These are phyloP conservation scores for Eristalis intricaria DNA, from an alignment of 2,888 invertebrate species.

Conservation along the genomic window DNA sequence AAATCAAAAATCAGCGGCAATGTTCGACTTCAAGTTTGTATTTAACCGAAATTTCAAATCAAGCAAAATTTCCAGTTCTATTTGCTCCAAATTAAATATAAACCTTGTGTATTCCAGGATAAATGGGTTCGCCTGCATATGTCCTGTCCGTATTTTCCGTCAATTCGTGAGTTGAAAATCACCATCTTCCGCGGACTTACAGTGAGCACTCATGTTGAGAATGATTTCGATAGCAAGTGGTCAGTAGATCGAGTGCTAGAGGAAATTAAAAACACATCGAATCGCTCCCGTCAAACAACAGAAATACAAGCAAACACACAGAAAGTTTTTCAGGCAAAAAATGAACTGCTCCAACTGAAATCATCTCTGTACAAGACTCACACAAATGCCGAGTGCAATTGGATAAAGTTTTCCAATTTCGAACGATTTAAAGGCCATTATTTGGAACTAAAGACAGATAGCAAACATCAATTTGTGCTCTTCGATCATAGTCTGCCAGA, in stretches of 20 bases:
- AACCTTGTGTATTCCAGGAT: constrained; percentile 43
- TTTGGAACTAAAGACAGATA: constrained; percentile 74
- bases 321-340: background rate
- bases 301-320: background rate
- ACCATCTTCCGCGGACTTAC: constrained; percentile 72
- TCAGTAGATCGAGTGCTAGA: constrained; percentile 74
- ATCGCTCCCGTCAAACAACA: background rate
- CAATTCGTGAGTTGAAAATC: constrained; percentile 71
- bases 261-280: constrained; percentile 53
- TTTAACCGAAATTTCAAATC: background rate
- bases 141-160: constrained; percentile 75
- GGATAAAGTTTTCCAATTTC: constrained; percentile 76
- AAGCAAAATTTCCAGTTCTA: no score
- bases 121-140: constrained; percentile 74
- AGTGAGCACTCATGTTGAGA: constrained; percentile 63
- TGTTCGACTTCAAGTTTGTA: constrained; percentile 35
- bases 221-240: constrained; percentile 70
- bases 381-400: constrained; percentile 73
- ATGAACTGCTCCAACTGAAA: constrained; percentile 75
- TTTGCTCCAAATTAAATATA: background rate
- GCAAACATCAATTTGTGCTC: constrained; percentile 50
- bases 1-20: constrained; percentile 21
- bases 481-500: constrained; percentile 78
- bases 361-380: constrained; percentile 75
- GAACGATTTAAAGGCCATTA: constrained; percentile 75